Evolutionary conservation across 2,888 invertebrate species (phyloP), one percentile per base, ranked within the genome.

Genomic region (Rotaria socialis): DNA sequence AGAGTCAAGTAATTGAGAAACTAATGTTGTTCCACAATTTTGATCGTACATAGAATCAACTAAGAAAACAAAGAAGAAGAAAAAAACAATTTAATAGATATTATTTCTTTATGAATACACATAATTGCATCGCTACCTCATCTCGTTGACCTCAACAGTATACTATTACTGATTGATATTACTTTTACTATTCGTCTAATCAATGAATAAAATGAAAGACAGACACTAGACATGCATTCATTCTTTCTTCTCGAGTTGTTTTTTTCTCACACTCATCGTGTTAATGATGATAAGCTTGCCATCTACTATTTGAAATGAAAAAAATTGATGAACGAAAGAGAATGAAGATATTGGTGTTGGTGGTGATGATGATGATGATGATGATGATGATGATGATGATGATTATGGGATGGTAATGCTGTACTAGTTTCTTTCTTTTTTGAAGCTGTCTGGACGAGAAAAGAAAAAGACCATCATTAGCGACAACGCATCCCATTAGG

Each of bases 261-360:
- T 67, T 67, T 67, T 27, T 67, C 67, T 27, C 67, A 35, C 67
- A 67, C 67, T 35, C 67, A 14, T 7, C 5, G 67, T 41, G 67
- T 67, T 67, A 67, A 67, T 67, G 35, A 67, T 67, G 67, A 67
- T 67, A 67, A 67, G 67, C 67, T 67, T 67, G 35, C 67, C 67
- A 67, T 35, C 67, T 67, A 67, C 27, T 3, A 27, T 67, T 67
- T 35, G 35, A 67, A 35, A 67, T 67, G 16, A 35, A 19, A 52
- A 52, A 67, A 16, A 35, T 67, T 67, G 35, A 67, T 67, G 16
- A 27, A 67, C 35, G 67, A 67, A 67, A 67, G 67, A 67, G 67
- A 67, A 35, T 67, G 35, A 67, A 67, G 24, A 67, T 67, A 14
- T 35, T 67, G 16, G 1, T 55, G 67, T 35, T 35, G 67, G 50